Evolutionary conservation across 2,888 invertebrate species (phyloP).

Genomic region (Amphipoea oculea): DNA sequence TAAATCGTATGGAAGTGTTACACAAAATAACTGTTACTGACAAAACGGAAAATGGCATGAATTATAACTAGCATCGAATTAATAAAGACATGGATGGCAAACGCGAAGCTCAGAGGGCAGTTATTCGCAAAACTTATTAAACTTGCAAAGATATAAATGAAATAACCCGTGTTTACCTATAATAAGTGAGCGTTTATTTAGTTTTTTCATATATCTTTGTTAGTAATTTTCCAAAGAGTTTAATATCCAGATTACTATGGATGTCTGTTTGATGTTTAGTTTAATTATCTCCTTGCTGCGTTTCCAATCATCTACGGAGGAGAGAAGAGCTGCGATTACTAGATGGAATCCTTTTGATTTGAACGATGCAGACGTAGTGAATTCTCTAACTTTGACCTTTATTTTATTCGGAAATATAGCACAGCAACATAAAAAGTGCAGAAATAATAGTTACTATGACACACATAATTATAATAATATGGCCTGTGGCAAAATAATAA

Average conservation of each 20-base stretch:
- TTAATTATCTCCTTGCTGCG: neutral
- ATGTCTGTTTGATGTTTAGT: neutral
- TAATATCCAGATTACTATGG: neutral
- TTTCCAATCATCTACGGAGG: no score
- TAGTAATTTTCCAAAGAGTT: neutral
- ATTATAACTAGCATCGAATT: neutral
- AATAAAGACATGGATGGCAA: conserved; percentile 12
- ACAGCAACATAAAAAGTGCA: neutral
- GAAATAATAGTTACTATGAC: neutral
- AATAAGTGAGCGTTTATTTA: neutral
- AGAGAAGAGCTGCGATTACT: neutral
- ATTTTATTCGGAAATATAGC: neutral
- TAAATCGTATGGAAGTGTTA: neutral
- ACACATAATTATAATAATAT: neutral
- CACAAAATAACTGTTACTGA: neutral
- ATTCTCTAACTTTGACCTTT: neutral
- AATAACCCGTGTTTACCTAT: neutral
- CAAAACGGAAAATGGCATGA: neutral
- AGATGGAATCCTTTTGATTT: neutral
- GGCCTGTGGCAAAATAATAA: no score
- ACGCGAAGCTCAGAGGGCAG: neutral
- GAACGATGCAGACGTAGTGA: neutral
- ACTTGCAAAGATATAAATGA: conserved; percentile 8
- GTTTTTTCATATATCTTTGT: neutral
- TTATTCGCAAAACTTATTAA: conserved; percentile 3